Conservation (phyloP, 2,888 invertebrate genomes). For the Pollenia labialis region DNA sequence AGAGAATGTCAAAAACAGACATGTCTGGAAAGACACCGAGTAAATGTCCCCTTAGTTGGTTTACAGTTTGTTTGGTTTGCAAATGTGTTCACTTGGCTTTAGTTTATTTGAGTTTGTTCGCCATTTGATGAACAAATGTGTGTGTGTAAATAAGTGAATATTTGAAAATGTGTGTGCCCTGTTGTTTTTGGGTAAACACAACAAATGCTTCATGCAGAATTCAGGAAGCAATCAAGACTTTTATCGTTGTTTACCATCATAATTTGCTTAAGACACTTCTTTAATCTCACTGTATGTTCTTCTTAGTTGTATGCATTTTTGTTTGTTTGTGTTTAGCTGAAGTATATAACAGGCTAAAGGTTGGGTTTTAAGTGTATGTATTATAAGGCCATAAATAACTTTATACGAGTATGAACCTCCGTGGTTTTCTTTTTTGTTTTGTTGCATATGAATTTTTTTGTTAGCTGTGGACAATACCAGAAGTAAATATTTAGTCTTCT, state of each 20-base stretch:
- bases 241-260: slow-evolving; percentile 84
- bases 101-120: slow-evolving; percentile 43
- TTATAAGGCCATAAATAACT: slow-evolving; percentile 64
- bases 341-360: slow-evolving; percentile 22
- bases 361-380: slow-evolving; percentile 32
- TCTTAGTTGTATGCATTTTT: neutral
- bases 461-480: slow-evolving; percentile 56
- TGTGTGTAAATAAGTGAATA: neutral
- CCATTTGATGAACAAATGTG: slow-evolving; percentile 44
- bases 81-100: slow-evolving; percentile 50
- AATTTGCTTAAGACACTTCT: slow-evolving; percentile 79
- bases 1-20: too few relatives aligned
- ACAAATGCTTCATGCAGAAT: slow-evolving; percentile 83
- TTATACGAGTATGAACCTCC: slow-evolving; percentile 26
- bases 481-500: slow-evolving; percentile 13
- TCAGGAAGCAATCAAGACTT: slow-evolving; percentile 83
- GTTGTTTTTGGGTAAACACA: slow-evolving; percentile 78
- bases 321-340: slow-evolving; percentile 12
- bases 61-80: slow-evolving; percentile 5
- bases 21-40: too few relatives aligned
- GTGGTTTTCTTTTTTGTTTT: slow-evolving; percentile 28
- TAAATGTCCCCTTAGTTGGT: too few relatives aligned
- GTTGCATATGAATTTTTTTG: slow-evolving; percentile 29
- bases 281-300: slow-evolving; percentile 49
- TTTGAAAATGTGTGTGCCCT: neutral